These are phyloP conservation scores for Xylophagus ater DNA, from an alignment of 2,888 invertebrate species.

Conservation along the genomic window DNA sequence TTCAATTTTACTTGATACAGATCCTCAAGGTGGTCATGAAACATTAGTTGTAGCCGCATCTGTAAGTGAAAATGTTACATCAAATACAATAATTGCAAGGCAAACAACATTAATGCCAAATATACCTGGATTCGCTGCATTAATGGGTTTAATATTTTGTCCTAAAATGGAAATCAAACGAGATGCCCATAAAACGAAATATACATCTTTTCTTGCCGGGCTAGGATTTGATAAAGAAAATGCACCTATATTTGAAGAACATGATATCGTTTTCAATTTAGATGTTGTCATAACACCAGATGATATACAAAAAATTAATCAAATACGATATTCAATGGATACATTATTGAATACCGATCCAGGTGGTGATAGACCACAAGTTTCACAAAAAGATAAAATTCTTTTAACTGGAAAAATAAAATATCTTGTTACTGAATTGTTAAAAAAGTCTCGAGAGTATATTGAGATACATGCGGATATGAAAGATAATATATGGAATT, in stretches of 20 bases:
- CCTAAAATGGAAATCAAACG: conserved; percentile 70
- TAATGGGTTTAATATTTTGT: conserved; percentile 71
- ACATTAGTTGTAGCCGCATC: conserved; percentile 48
- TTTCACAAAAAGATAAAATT: conserved; percentile 31
- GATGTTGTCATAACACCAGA: conserved; percentile 59
- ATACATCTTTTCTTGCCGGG: conserved; percentile 74
- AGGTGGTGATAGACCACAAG: conserved; percentile 30
- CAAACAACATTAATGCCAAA: conserved; percentile 87
- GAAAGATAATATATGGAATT: conserved; percentile 34
- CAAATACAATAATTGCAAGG: conserved; percentile 48
- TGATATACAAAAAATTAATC: conserved; percentile 60
- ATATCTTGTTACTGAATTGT: conserved; percentile 38
- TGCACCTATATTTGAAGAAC: conserved; percentile 59
- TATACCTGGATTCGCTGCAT: conserved; percentile 67
- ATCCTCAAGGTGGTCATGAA: conserved; percentile 51
- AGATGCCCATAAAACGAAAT: conserved; percentile 47
- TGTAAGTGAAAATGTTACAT: conserved; percentile 45
- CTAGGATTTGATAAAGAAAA: conserved; percentile 54
- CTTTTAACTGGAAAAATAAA: conserved; percentile 41
- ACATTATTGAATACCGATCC: conserved; percentile 45
- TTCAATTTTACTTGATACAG: conserved; percentile 68
- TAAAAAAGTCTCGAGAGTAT: conserved; percentile 37
- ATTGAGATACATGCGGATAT: conserved; percentile 31
- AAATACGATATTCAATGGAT: conserved; percentile 62
- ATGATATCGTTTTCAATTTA: conserved; percentile 71